phyloP scores from a whole-genome alignment of 2,797 vertebrate genomes.

The Saxicola maurus region DNA sequence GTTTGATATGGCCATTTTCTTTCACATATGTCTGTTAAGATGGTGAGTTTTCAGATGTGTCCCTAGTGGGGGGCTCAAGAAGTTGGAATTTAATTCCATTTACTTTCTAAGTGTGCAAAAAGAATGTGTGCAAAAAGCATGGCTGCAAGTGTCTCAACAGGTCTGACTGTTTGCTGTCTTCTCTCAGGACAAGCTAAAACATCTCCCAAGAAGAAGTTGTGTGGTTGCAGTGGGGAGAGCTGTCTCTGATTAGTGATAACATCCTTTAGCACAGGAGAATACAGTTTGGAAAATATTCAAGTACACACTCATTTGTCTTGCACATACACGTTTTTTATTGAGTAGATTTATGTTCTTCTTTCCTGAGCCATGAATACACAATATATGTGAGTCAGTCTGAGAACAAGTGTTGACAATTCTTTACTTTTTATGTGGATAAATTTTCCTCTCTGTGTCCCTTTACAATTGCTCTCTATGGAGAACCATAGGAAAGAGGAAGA shows the following conservation, averaged over 20 bases:
- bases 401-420: background rate
- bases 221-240: background rate
- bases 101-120: background rate
- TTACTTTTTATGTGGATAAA: background rate
- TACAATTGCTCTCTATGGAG: background rate
- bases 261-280: background rate
- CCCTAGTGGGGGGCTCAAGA: background rate
- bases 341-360: background rate
- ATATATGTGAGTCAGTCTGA: background rate
- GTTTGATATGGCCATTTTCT: background rate
- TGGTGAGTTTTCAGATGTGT: background rate
- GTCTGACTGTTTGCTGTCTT: background rate
- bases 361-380: background rate
- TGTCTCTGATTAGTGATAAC: background rate
- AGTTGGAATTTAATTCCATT: background rate
- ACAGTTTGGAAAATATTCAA: background rate
- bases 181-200: background rate
- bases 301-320: background rate
- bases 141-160: background rate
- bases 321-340: background rate
- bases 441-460: background rate
- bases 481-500: background rate
- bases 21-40: background rate
- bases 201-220: background rate
- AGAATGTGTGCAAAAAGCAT: background rate